phyloP scores from a whole-genome alignment of 2,113 vertebrate genomes.

The Ceyx melanurus region DNA sequence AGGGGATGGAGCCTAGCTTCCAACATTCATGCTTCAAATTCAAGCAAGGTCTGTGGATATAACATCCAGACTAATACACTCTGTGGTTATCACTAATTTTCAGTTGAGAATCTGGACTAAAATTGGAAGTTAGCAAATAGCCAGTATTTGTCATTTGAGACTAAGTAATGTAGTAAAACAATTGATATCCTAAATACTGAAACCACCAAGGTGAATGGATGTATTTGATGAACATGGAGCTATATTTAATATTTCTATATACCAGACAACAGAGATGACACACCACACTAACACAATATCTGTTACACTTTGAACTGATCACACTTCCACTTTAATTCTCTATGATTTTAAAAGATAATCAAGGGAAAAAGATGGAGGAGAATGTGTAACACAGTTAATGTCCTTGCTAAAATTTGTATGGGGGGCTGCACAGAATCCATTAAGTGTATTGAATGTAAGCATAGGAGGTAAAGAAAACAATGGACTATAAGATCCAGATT shows the following conservation, averaged over 20 bases:
- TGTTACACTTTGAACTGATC: neutral
- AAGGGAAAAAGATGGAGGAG: neutral
- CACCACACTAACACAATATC: neutral
- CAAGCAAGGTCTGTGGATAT: neutral
- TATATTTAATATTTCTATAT: neutral
- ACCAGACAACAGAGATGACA: neutral
- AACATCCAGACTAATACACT: neutral
- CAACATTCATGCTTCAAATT: neutral
- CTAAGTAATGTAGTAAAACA: neutral
- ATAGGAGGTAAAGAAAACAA: neutral
- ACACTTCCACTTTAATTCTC: neutral
- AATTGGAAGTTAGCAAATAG: neutral
- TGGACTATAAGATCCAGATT: neutral
- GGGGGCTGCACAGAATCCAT: neutral
- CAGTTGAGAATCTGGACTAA: neutral
- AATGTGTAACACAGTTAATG: neutral
- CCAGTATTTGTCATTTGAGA: neutral
- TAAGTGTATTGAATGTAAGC: neutral
- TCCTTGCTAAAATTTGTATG: neutral
- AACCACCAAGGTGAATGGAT: neutral
- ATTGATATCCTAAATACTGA: neutral
- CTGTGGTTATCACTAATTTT: neutral
- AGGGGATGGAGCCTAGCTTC: neutral
- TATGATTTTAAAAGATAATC: neutral
- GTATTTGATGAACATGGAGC: neutral